Evolutionary conservation across 1,140 invertebrate genomes (phyloP).

Genomic region (Brachionus rubens): DNA sequence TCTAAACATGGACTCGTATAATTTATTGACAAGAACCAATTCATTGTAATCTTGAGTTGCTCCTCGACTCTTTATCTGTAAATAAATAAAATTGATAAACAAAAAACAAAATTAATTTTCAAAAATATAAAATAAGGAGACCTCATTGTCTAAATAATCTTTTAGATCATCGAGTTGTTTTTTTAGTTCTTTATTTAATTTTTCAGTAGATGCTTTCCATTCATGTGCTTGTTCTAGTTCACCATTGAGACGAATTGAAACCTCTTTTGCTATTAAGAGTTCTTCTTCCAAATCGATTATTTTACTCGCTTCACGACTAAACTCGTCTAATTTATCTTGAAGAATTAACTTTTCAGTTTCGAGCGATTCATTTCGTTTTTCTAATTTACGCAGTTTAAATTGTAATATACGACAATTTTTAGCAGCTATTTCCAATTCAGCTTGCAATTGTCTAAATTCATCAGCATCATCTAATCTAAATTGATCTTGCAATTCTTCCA

Average conservation of each 20-base stretch:
- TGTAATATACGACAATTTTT: slow-evolving; percentile 97
- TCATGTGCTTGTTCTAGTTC: slow-evolving; percentile 43
- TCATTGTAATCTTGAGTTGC: slow-evolving; percentile 37
- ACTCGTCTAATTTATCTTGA: slow-evolving; percentile 40
- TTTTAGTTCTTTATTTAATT: slow-evolving; percentile 24
- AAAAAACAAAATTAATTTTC: neutral
- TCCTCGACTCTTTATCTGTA: slow-evolving; percentile 28
- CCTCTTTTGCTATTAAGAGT: slow-evolving; percentile 46
- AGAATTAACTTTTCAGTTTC: slow-evolving; percentile 69
- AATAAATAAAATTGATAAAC: neutral
- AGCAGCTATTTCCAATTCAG: slow-evolving; percentile 63
- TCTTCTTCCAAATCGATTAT: slow-evolving; percentile 47
- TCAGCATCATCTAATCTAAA: slow-evolving; percentile 91
- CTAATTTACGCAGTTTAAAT: slow-evolving; percentile 93
- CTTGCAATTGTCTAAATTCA: slow-evolving; percentile 77
- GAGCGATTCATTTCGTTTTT: slow-evolving; percentile 80
- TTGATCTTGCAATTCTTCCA: slow-evolving; percentile 96
- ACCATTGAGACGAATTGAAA: slow-evolving; percentile 38
- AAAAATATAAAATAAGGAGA: neutral
- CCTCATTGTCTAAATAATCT: slow-evolving; percentile 38
- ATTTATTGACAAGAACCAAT: slow-evolving; percentile 32
- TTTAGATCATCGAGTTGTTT: slow-evolving; percentile 41
- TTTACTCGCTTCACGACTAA: slow-evolving; percentile 22
- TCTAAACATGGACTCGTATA: slow-evolving; percentile 45
- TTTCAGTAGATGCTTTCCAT: slow-evolving; percentile 19